Evolutionary conservation across 2,797 vertebrate genomes (phyloP).

Genomic region (Falco berigora): DNA sequence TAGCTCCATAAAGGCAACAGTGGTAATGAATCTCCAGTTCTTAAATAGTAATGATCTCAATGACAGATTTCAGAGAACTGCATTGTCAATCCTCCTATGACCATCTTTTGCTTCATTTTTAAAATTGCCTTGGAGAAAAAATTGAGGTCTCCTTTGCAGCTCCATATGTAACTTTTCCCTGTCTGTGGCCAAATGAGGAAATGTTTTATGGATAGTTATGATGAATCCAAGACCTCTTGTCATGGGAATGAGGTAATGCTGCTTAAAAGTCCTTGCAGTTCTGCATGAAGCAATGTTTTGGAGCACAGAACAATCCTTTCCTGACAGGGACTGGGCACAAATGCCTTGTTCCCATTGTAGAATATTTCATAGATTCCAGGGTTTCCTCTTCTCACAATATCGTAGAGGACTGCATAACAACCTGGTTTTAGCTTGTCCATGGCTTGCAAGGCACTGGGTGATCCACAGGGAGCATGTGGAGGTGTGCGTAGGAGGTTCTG

Average conservation of each 20-base stretch:
- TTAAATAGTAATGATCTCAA: conserved; percentile 2
- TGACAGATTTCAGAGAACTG: background rate
- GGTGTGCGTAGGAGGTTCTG: background rate
- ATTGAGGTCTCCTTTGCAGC: background rate
- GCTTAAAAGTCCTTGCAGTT: background rate
- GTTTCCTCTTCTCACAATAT: accelerated
- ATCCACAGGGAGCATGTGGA: accelerated
- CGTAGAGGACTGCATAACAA: background rate
- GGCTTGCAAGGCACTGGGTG: background rate
- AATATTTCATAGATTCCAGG: background rate
- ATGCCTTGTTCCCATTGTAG: background rate
- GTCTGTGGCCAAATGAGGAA: background rate
- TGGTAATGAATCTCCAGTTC: conserved; percentile 35
- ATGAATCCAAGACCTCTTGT: background rate
- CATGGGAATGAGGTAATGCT: background rate
- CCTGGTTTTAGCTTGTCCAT: accelerated
- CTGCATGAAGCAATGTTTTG: background rate
- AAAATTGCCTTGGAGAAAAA: background rate
- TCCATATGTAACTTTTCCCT: background rate
- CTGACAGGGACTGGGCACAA: background rate
- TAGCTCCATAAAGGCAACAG: conserved; percentile 18
- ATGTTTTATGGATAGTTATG: background rate
- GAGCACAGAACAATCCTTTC: background rate
- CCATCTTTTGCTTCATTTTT: background rate
- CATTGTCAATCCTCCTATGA: background rate